Evolutionary conservation across 1,140 invertebrate genomes (phyloP), one percentile per base, ranked within the genome.

Genomic region (Melipona quadrifasciata): DNA sequence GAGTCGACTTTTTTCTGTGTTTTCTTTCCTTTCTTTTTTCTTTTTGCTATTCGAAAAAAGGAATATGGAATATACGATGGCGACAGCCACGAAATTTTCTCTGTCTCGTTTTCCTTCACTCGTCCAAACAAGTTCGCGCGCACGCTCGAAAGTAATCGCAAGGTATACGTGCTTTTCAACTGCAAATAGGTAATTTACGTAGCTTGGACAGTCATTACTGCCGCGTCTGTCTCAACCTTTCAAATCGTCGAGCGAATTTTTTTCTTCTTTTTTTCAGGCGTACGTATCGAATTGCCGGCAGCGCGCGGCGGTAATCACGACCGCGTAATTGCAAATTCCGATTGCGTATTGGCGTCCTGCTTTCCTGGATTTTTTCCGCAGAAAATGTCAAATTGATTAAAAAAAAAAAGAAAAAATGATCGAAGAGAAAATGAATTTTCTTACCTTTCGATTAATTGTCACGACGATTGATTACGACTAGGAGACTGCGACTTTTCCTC

Each of bases 311-410:
- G 2, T n/a, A 21, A 78, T n/a, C 64, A 14, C 10, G 39, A 21
- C 34, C 27, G 19, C 21, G 53, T 27, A 80, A 70, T 57, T 80
- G 53, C 65, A 34, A 79, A 79, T 70, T 70, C 12, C 27, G 47
- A 65, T 65, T 51, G 17, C 21, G 24, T 14, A n/a, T 0, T 12
- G 17, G 21, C 34, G 39, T 0, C 3, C 47, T n/a, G 11, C 11
- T 2, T 31, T 31, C 31, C 31, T 31, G 47, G 0, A 53, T 53
- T 47, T 24, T 34, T 24, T 51, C 39, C 34, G 34, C 67, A 19
- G 31, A 24, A 39, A 68, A 39, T 39, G 31, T 68, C 31, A 19
- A 68, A 11, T 68, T 19, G 11, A 24, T 39, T 1, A 47, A 70
- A 1, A n/a, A 14, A 21, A 4, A 8, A 3, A 1, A 24, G n/a